Evolutionary conservation across 2,113 vertebrate species (phyloP).

Genomic region (Eupsittula cactorum): DNA sequence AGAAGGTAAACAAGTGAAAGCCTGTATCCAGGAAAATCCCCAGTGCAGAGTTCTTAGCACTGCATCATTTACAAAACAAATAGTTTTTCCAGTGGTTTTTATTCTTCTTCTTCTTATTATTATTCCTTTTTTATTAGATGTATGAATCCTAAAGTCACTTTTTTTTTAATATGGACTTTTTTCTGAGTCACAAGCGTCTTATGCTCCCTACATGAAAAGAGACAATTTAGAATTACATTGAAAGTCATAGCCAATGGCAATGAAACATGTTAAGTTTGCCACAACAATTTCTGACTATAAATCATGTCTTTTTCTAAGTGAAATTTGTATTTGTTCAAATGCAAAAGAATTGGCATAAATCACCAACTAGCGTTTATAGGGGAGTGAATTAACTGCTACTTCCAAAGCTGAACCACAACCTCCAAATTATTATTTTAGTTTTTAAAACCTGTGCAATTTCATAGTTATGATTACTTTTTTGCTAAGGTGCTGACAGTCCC

Average conservation of each 20-base stretch:
- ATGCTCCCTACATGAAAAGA: neutral
- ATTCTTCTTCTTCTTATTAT: accelerated
- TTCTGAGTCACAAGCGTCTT: neutral
- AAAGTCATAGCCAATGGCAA: neutral
- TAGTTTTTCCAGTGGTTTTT: accelerated
- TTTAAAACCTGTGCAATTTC: neutral
- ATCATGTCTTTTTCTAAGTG: neutral
- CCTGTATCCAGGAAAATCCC: neutral
- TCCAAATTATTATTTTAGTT: neutral
- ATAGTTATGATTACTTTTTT: neutral
- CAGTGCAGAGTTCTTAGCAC: neutral
- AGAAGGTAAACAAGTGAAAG: neutral
- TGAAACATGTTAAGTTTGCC: neutral
- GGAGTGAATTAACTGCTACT: neutral
- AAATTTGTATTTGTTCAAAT: neutral
- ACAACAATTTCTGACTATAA: neutral
- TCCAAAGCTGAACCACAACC: neutral
- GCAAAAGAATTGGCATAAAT: neutral
- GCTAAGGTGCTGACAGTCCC: neutral
- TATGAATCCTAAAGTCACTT: neutral
- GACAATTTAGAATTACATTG: neutral
- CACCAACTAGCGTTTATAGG: neutral
- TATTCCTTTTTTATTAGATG: neutral
- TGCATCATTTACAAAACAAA: neutral
- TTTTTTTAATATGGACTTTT: neutral